These are phyloP conservation scores for Ceuthmochares aereus DNA, from an alignment of 2,113 vertebrate species.

Conservation along the genomic window DNA sequence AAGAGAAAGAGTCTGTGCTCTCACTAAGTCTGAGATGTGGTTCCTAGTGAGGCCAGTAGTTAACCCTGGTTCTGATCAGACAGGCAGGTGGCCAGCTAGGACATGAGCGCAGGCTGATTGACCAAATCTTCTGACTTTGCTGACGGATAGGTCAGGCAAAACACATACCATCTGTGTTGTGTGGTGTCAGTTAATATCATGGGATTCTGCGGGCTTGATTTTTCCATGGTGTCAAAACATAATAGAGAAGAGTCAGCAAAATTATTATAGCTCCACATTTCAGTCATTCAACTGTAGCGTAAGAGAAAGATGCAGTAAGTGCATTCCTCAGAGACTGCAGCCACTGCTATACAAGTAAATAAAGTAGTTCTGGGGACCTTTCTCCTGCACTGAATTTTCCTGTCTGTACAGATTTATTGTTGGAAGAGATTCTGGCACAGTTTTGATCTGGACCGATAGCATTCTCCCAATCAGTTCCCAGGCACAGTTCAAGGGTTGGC, in stretches of 20 bases:
- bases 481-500: background rate
- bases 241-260: background rate
- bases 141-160: background rate
- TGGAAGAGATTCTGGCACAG: background rate
- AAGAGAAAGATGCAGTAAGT: background rate
- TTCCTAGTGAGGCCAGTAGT: background rate
- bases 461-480: background rate
- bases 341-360: background rate
- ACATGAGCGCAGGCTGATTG: background rate
- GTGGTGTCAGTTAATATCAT: background rate
- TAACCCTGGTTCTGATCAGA: background rate
- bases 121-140: background rate
- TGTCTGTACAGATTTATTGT: background rate
- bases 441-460: background rate
- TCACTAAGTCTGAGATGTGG: background rate
- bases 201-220: background rate
- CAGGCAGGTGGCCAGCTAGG: background rate
- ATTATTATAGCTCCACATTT: background rate
- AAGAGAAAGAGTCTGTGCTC: background rate
- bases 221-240: background rate
- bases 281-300: background rate
- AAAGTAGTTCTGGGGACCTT: background rate
- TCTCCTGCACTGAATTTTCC: background rate
- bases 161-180: background rate
- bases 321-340: background rate